phyloP scores from a whole-genome alignment of 2,888 invertebrate genomes.

The Drosophila atripex region DNA sequence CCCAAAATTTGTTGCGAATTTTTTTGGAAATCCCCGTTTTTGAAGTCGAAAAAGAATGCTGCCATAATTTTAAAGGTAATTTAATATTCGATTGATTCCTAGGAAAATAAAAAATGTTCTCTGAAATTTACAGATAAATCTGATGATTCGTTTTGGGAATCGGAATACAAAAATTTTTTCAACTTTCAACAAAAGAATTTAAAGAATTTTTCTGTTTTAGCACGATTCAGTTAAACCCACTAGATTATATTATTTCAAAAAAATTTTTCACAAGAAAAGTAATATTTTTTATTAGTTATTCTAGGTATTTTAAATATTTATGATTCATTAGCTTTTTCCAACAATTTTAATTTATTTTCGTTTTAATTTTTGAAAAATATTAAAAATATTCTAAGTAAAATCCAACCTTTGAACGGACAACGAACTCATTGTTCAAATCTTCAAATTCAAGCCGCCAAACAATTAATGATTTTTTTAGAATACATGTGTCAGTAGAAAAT shows the following conservation, averaged over 20 bases:
- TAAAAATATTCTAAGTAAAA: not conserved
- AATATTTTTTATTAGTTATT: too few species aligned
- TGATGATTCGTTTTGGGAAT: not conserved
- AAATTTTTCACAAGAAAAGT: too few species aligned
- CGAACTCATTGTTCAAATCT: conserved; percentile 9
- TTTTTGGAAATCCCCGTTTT: conserved; percentile 19
- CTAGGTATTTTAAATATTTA: not conserved
- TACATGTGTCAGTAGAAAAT: not conserved
- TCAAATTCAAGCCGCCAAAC: conserved; percentile 7
- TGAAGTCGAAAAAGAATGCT: conserved; percentile 8
- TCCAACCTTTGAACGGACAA: conserved; percentile 23
- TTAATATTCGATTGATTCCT: not conserved
- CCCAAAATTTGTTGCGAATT: conserved; percentile 2
- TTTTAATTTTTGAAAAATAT: not conserved
- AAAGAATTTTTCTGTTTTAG: too few species aligned
- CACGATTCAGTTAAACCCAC: too few species aligned
- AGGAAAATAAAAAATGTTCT: not conserved
- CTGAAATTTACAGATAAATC: not conserved
- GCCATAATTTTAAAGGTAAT: conserved; percentile 5
- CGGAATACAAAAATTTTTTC: too few species aligned
- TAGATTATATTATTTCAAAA: not conserved
- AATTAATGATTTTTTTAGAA: conserved; percentile 11
- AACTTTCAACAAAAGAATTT: too few species aligned
- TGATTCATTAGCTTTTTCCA: too few species aligned
- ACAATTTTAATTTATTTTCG: not conserved